These are phyloP conservation scores for Pentalonia nigronervosa DNA, from an alignment of 1,140 invertebrate species.

Conservation along the genomic window DNA sequence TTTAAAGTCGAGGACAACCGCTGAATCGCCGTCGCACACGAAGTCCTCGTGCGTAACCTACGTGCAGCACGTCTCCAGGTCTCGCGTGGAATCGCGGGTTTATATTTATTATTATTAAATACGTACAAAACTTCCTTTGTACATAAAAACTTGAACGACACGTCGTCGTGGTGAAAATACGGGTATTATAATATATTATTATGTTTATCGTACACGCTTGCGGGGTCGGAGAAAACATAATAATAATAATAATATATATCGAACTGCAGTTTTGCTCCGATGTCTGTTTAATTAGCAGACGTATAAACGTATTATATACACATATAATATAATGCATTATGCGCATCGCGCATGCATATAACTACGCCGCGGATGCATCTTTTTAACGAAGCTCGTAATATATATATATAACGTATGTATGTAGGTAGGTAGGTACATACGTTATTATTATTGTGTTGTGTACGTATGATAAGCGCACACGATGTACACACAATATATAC, in stretches of 20 bases:
- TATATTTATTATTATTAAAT: conserved; percentile 1
- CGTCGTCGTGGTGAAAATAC: not conserved
- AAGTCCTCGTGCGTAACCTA: not conserved
- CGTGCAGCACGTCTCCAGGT: not conserved
- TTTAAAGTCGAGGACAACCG: not conserved
- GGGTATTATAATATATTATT: not conserved
- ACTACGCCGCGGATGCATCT: not conserved
- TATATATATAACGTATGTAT: not conserved
- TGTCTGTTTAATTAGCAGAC: conserved; percentile 21
- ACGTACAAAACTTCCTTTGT: not conserved
- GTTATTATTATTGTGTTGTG: not conserved
- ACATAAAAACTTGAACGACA: not conserved
- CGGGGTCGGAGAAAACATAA: not conserved
- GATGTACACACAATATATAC: not conserved
- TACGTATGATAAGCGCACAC: not conserved
- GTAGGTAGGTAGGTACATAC: not conserved
- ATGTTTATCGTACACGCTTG: not conserved
- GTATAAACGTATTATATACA: not conserved
- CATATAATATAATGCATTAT: not conserved
- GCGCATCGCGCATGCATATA: not conserved
- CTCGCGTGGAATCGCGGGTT: not conserved
- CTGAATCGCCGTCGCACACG: not conserved
- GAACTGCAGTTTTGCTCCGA: conserved; percentile 7
- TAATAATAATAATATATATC: not conserved
- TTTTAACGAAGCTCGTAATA: conserved; percentile 19